Conservation (phyloP, 30 jellyfish, hydroid and myxozoan genomes). For the Hydractinia echinata region DNA sequence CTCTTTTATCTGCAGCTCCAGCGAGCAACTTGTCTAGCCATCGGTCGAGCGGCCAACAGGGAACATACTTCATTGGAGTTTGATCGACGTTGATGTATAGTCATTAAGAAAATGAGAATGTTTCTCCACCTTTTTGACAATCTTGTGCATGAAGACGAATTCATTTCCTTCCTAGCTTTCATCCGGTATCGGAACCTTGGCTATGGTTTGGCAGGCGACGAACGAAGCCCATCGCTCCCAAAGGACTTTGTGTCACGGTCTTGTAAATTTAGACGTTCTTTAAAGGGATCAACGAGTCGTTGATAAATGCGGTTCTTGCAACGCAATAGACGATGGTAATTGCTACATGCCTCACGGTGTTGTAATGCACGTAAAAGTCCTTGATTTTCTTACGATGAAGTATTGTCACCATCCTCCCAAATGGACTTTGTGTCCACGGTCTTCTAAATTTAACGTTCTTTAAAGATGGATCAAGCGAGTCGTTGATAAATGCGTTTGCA, state of each 20-base stretch:
- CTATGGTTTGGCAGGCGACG: neutral
- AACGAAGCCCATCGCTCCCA: neutral
- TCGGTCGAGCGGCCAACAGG: neutral
- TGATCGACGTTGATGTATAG: neutral
- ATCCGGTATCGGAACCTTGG: conserved; percentile 1
- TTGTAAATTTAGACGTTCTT: too few species aligned
- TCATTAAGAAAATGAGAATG: neutral
- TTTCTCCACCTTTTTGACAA: conserved; percentile 1
- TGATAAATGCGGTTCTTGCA: too few species aligned
- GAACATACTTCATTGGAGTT: neutral
- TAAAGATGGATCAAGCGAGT: neutral
- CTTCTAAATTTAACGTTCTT: neutral
- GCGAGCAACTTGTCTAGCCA: neutral
- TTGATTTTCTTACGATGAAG: too few species aligned
- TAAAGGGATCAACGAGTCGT: too few species aligned
- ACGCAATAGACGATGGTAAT: too few species aligned
- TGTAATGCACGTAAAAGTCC: too few species aligned
- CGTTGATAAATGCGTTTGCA: neutral
- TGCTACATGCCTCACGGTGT: too few species aligned
- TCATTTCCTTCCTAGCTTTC: neutral
- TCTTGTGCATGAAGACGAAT: neutral
- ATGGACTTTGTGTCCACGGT: neutral
- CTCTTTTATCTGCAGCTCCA: conserved; percentile 8
- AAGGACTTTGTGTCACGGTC: too few species aligned
- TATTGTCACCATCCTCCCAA: too few species aligned